A percentile compares a stretch with the other conserved stretches of the same genome.
phyloP scores from a whole-genome alignment of 2,888 invertebrate genomes.

The Frankliniella intonsa region DNA sequence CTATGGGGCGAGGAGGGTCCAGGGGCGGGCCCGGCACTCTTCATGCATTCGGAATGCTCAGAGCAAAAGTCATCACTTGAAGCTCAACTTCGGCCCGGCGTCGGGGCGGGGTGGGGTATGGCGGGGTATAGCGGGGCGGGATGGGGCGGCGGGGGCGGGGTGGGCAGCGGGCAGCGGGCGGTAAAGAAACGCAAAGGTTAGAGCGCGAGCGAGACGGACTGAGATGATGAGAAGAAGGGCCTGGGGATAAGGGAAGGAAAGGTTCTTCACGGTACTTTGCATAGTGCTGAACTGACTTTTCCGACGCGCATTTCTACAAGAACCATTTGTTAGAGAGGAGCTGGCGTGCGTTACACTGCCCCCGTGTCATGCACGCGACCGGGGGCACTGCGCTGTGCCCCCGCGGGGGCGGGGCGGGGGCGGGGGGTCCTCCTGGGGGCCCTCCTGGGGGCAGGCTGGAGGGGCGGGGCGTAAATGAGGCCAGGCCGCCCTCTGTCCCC shows the following conservation, averaged over 20 bases:
- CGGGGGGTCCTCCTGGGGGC: too few relatives aligned
- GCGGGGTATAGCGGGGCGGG: background rate
- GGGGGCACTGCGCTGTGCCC: background rate
- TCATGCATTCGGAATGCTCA: slow-evolving; percentile 16
- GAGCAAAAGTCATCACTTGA: slow-evolving; percentile 11
- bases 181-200: too few relatives aligned
- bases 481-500: background rate
- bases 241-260: too few relatives aligned
- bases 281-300: too few relatives aligned
- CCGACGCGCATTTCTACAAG: too few relatives aligned
- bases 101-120: background rate
- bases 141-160: background rate
- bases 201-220: too few relatives aligned
- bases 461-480: background rate
- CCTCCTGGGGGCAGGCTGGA: background rate
- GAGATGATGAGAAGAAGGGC: too few relatives aligned
- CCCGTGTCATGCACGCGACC: background rate
- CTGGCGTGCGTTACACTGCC: too few relatives aligned
- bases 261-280: too few relatives aligned
- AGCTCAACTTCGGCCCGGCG: slow-evolving; percentile 18
- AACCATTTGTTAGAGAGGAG: too few relatives aligned
- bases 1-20: background rate
- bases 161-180: too few relatives aligned
- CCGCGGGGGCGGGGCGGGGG: too few relatives aligned
- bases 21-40: background rate